These are phyloP conservation scores for Diadumene lineata DNA, from an alignment of 92 coral and sea anemone genomes.

Conservation along the genomic window DNA sequence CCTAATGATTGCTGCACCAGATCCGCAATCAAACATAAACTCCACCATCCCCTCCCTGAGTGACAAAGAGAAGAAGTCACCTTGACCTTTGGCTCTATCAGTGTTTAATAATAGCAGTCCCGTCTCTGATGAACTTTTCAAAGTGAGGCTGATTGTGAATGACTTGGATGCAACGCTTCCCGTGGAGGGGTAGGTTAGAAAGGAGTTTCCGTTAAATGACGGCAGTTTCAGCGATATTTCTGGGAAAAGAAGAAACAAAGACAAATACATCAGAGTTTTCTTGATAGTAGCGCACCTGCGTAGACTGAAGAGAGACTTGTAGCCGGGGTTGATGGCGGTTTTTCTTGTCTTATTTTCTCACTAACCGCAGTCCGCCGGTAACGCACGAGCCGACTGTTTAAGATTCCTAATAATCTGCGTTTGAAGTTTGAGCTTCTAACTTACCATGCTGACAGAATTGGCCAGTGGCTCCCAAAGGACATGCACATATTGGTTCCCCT, in stretches of 20 bases:
- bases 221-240: slow-evolving; percentile 32
- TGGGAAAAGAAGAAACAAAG: not conserved
- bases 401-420: too few relatives aligned
- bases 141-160: slow-evolving; percentile 33
- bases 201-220: slow-evolving; percentile 40
- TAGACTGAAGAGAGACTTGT: not conserved
- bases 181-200: slow-evolving; percentile 46
- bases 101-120: slow-evolving; percentile 54
- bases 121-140: slow-evolving; percentile 28
- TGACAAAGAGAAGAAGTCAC: slow-evolving; percentile 54
- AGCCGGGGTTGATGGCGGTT: too few relatives aligned
- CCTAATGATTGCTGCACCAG: slow-evolving; percentile 52
- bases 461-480: slow-evolving; percentile 45
- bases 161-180: slow-evolving; percentile 37
- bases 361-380: too few relatives aligned
- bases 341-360: too few relatives aligned
- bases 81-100: slow-evolving; percentile 25
- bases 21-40: slow-evolving; percentile 58
- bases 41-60: slow-evolving; percentile 51
- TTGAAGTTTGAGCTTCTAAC: not conserved
- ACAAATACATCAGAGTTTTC: not conserved
- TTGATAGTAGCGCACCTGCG: too few relatives aligned
- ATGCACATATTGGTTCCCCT: slow-evolving; percentile 39
- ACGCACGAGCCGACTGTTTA: too few relatives aligned
- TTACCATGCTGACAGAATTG: slow-evolving; percentile 35